Evolutionary conservation across 2,888 invertebrate genomes (phyloP).

Genomic region (Oasisia sp.): DNA sequence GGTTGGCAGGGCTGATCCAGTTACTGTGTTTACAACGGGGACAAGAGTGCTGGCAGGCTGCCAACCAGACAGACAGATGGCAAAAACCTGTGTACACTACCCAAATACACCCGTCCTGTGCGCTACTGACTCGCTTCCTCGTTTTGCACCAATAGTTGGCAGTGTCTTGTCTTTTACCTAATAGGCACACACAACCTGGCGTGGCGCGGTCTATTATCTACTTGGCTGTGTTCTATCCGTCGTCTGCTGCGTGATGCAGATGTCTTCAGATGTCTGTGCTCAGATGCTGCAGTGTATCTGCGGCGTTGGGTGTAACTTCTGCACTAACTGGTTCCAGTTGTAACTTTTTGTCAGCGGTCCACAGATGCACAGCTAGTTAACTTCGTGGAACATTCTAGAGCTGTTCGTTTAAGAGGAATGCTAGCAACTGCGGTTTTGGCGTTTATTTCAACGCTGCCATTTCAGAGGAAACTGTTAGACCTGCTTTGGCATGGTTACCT

Average conservation of each 20-base stretch:
- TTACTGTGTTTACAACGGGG: not conserved
- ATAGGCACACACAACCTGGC: not conserved
- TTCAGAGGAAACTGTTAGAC: no score
- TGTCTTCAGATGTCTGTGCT: not conserved
- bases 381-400: no score
- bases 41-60: not conserved
- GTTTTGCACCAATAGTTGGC: no score
- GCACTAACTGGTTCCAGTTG: no score
- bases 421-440: not conserved
- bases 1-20: not conserved
- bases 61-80: conserved; percentile 6
- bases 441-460: not conserved
- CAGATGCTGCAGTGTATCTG: not conserved
- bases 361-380: no score
- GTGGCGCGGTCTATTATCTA: not conserved
- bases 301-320: not conserved
- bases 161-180: no score
- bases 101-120: not conserved
- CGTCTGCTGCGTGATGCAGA: not conserved
- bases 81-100: not conserved
- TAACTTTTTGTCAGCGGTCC: no score
- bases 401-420: not conserved
- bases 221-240: not conserved
- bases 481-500: not conserved
- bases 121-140: no score